Evolutionary conservation across 2,113 vertebrate species (phyloP).

Genomic region (Fregata magnificens): DNA sequence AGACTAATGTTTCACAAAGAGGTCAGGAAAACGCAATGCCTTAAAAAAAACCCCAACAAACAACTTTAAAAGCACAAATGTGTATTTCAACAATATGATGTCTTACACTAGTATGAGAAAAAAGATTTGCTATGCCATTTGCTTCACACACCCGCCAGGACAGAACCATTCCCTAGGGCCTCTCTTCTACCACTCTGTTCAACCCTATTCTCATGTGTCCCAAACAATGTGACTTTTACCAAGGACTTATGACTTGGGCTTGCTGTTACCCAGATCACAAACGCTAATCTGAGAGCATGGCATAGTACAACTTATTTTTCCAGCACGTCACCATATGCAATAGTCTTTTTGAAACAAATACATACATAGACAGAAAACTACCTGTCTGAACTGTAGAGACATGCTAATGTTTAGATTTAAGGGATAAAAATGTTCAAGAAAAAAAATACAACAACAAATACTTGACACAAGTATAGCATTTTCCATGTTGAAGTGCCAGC

Average conservation of each 20-base stretch:
- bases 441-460: background rate
- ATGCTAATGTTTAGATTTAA: background rate
- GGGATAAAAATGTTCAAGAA: background rate
- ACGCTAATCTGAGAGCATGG: background rate
- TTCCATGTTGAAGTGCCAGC: background rate
- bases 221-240: background rate
- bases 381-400: rapidly evolving
- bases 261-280: background rate
- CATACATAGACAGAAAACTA: background rate
- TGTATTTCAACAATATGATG: background rate
- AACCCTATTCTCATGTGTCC: background rate
- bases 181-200: background rate
- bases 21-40: background rate
- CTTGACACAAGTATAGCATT: background rate
- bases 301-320: background rate
- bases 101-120: background rate
- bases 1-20: background rate
- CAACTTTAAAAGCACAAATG: background rate
- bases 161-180: background rate
- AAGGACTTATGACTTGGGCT: background rate
- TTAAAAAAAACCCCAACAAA: background rate
- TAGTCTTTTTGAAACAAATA: background rate
- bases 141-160: background rate
- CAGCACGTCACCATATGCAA: background rate
- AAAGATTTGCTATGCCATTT: background rate